Evolutionary conservation across 2,113 vertebrate species (phyloP).

Genomic region (Psettodes erumei): DNA sequence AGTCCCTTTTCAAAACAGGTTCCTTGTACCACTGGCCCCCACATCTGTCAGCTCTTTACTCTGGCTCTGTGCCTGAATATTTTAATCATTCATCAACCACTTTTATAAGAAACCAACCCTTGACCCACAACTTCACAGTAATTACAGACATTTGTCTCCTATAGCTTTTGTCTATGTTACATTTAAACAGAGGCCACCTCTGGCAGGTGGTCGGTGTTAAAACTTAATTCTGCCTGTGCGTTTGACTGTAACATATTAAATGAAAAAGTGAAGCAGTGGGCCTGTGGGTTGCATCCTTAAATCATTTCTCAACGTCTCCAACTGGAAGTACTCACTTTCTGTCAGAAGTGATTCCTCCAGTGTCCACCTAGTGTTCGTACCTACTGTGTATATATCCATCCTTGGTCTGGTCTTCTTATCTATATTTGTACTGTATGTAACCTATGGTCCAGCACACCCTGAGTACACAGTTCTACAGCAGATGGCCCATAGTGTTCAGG

Average conservation of each 20-base stretch:
- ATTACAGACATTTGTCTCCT: neutral
- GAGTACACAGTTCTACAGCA: too few species aligned
- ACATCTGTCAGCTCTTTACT: neutral
- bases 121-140: neutral
- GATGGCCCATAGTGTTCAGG: too few species aligned
- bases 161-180: neutral
- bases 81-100: neutral
- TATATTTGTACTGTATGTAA: too few species aligned
- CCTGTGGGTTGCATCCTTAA: too few species aligned
- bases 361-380: neutral
- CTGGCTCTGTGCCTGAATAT: neutral
- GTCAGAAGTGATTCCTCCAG: too few species aligned
- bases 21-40: too few species aligned
- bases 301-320: too few species aligned
- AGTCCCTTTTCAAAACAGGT: neutral
- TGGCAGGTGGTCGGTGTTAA: neutral
- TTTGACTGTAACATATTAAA: neutral
- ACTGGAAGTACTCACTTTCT: too few species aligned
- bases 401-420: too few species aligned
- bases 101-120: neutral
- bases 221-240: neutral
- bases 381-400: too few species aligned
- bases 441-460: too few species aligned
- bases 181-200: neutral
- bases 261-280: neutral